Evolutionary conservation across 37 sponge, comb jelly and placozoan species (phyloP).

Genomic region (Beroe forskalii): DNA sequence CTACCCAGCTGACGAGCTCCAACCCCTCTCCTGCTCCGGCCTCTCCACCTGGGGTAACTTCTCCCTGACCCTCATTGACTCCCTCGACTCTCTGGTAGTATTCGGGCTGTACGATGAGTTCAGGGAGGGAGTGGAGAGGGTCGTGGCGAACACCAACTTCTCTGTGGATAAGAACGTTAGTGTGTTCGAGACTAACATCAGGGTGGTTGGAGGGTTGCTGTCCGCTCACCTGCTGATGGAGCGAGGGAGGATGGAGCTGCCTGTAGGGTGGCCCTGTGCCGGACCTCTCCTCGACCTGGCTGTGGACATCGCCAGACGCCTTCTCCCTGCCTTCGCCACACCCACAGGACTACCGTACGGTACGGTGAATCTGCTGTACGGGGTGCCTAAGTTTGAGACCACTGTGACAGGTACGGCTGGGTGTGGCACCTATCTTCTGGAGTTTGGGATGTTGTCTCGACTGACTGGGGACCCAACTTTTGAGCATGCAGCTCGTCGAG

Average conservation of each 20-base stretch:
- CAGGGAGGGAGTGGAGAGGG: neutral
- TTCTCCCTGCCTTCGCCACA: conserved; percentile 77
- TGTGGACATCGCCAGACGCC: conserved; percentile 73
- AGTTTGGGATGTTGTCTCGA: conserved; percentile 77
- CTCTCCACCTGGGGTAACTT: conserved; percentile 77
- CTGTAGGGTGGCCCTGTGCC: conserved; percentile 79
- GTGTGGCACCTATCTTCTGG: conserved; percentile 73
- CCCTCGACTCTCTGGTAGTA: conserved; percentile 73
- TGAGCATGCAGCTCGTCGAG: conserved; percentile 71
- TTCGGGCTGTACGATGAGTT: conserved; percentile 20
- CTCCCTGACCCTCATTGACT: conserved; percentile 78
- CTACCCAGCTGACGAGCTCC: conserved; percentile 75
- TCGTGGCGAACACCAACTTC: conserved; percentile 19
- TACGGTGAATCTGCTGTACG: conserved; percentile 71
- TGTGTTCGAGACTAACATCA: conserved; percentile 82
- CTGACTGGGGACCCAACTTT: conserved; percentile 75
- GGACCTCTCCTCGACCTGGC: conserved; percentile 76
- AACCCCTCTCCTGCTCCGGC: conserved; percentile 72
- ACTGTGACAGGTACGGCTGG: conserved; percentile 74
- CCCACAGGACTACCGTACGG: conserved; percentile 81
- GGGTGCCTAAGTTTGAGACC: conserved; percentile 73
- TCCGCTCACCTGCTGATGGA: conserved; percentile 74
- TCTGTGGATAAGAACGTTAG: conserved; percentile 62
- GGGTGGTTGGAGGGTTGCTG: conserved; percentile 78
- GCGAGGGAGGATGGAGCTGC: conserved; percentile 52